Evolutionary conservation across 2,888 invertebrate genomes (phyloP).

Genomic region (Xestia sexstrigata): DNA sequence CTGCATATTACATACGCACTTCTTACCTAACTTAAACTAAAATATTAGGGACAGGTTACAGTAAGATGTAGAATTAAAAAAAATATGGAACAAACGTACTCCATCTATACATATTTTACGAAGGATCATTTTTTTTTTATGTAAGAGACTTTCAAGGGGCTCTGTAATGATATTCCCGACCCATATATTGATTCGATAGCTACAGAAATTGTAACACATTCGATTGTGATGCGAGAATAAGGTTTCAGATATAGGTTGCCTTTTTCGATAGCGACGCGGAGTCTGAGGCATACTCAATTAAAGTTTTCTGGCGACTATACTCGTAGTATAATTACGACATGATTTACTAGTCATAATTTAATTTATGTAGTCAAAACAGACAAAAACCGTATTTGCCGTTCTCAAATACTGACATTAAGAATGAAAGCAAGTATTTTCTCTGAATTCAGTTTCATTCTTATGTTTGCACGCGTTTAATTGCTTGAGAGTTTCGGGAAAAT

Average conservation of each 20-base stretch:
- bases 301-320: background rate
- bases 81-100: background rate
- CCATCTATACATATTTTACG: background rate
- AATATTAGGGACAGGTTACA: too few relatives aligned
- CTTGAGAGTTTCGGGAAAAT: constrained; percentile 24
- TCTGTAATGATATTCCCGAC: constrained; percentile 1
- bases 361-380: background rate
- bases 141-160: constrained; percentile 2
- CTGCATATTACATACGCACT: background rate
- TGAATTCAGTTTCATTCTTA: constrained; percentile 6
- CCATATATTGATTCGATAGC: background rate
- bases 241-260: background rate
- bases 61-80: background rate
- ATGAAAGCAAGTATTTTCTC: constrained; percentile 10
- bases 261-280: background rate
- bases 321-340: background rate
- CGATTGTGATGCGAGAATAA: constrained; percentile 4
- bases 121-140: constrained; percentile 19
- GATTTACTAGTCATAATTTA: background rate
- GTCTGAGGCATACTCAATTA: background rate
- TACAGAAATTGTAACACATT: constrained; percentile 7
- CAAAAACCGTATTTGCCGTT: constrained; percentile 5
- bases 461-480: constrained; percentile 30
- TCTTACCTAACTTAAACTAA: background rate
- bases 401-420: background rate